Evolutionary conservation across 2,888 invertebrate species (phyloP), one percentile per base, ranked within the genome.

Genomic region (Acrobasis repandana): DNA sequence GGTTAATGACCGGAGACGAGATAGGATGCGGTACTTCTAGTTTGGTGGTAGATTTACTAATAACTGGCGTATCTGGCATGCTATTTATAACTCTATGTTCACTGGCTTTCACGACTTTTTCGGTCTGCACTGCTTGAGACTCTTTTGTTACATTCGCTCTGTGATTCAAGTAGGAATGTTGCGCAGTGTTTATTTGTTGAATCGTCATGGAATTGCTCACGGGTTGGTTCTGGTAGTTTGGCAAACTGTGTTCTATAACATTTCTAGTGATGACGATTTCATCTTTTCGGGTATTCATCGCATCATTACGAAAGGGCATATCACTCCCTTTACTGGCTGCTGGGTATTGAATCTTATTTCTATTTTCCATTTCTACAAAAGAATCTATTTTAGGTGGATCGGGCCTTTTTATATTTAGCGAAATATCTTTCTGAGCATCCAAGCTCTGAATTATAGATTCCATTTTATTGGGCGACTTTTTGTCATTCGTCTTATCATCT

Each of bases 21-120:
- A 92, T 92, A 0, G 92, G 92, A 72, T 90, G 88, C 28, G 92
- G 92, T 36, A 92, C 90, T 81, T 92, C 92, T 61, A 93, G 66
- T 71, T 92, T 93, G 0, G 90, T 88, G 1, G 85, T 79, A 57
- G 71, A 77, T 72, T 88, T 90, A 64, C 87, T 88, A 16, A 89
- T 83, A 1, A 86, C 83, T 20, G 89, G 85, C 1, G 79, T 64
- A 16, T 90, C 90, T 0, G 83, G 66, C 65, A 83, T 77, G 61
- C 72, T 83, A 65, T 78, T 83, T 33, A 83, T 77, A 0, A 79
- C 70, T 54, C 89, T 85, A 0, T 79, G 74, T 67, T 90, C 90
- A 68, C 75, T 85, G 0, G 81, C 68, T 65, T 91, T 90, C n/a
- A 79, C 68, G 4, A 80, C 67, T 71, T 89, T 90, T n/a, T 90